Conservation (phyloP, 1,140 invertebrate species). For the Zaprionus capensis region DNA sequence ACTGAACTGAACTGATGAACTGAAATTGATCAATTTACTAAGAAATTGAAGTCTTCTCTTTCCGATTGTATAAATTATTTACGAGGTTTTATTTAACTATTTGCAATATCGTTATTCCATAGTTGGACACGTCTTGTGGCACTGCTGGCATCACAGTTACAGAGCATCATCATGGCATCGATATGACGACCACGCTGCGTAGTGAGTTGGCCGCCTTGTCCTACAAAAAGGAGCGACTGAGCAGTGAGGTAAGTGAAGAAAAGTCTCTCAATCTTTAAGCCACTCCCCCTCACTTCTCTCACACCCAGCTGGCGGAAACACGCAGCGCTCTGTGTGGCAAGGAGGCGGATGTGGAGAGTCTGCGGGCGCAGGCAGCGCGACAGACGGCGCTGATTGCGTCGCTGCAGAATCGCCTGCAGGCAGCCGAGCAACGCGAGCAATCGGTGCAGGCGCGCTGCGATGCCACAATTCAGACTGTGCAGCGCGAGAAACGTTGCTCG, state of each 20-base stretch:
- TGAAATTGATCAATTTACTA: too few species aligned
- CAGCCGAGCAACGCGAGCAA: conserved; percentile 90
- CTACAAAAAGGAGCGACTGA: conserved; percentile 92
- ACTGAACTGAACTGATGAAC: too few species aligned
- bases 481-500: conserved; percentile 89
- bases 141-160: conserved; percentile 58
- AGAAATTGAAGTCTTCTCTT: too few species aligned
- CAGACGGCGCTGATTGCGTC: conserved; percentile 92
- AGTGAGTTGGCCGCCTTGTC: conserved; percentile 92
- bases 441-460: conserved; percentile 89
- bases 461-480: conserved; percentile 88
- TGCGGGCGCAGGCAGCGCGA: conserved; percentile 91
- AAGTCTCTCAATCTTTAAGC: neutral
- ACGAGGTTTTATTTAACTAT: neutral
- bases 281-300: neutral
- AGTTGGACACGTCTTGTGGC: conserved; percentile 71
- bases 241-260: conserved; percentile 87
- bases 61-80: too few species aligned
- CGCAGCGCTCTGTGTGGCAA: conserved; percentile 63
- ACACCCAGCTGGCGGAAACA: conserved; percentile 61
- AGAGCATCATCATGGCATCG: conserved; percentile 83
- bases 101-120: neutral
- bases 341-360: conserved; percentile 78
- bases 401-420: conserved; percentile 91
- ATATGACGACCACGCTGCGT: conserved; percentile 89